Percentiles rank a stretch among this genome's conserved stretches.
phyloP scores from a whole-genome alignment of 2,888 invertebrate species.

The Oligia strigilis region DNA sequence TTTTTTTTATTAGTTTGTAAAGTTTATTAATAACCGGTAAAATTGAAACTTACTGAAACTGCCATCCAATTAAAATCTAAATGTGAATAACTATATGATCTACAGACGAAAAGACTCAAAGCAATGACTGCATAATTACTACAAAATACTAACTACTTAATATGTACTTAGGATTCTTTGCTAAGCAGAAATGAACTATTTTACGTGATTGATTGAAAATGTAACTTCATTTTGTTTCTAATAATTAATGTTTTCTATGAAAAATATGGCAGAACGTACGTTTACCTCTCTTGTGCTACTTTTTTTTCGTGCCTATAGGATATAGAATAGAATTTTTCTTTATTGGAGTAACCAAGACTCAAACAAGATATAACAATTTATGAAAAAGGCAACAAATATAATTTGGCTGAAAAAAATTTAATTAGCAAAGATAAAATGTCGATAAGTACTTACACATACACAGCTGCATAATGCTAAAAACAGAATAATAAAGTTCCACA shows the following conservation, averaged over 20 bases:
- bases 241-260: not conserved
- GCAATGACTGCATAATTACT: not conserved
- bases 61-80: not conserved
- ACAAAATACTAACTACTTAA: not conserved
- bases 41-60: not conserved
- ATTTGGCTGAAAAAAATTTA: not conserved
- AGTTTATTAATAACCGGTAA: not conserved
- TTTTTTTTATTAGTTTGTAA: not conserved
- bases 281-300: not conserved
- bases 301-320: not conserved
- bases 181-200: not conserved
- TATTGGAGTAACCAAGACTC: too few relatives aligned
- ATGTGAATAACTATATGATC: not conserved
- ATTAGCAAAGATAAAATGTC: not conserved
- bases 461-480: slow-evolving; percentile 49
- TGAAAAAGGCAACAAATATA: not conserved
- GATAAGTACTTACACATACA: slow-evolving; percentile 44
- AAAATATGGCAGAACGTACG: not conserved
- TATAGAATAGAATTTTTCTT: not conserved
- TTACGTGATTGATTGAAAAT: not conserved
- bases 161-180: not conserved
- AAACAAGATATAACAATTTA: not conserved
- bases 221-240: not conserved
- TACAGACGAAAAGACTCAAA: not conserved
- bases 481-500: slow-evolving; percentile 51